Evolutionary conservation across 2,113 vertebrate species (phyloP), one percentile per base, ranked within the genome.

Genomic region (Poecilia latipinna): DNA sequence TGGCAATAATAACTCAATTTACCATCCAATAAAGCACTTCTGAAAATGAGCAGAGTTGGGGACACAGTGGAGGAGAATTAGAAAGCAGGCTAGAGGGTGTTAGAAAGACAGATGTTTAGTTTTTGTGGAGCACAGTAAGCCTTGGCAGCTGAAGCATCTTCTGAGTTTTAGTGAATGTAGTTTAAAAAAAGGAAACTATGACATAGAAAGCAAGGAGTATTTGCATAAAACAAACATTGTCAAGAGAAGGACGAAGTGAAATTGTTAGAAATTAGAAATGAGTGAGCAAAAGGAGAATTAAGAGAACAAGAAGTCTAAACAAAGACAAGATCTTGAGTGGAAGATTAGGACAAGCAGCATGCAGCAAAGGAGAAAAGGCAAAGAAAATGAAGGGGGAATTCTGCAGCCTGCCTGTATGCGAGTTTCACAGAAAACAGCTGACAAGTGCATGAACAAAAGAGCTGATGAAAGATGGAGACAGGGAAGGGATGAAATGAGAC

Each of bases 351-450:
- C 79, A 73, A 73, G 37, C 26, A 15, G 33, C 68, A 37, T 71
- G 63, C 74, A 65, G 28, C 24, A 61, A 29, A 68, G 37, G 69
- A 19, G 19, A 67, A 39, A 54, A 71, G 64, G 7, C 12, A 8
- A 67, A 48, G 61, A 28, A 24, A 33, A 8, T 22, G 8, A 63
- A 60, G 32, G 67, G 7, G 54, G 65, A 31, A n/a, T 51, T 68
- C 48, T 62, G 75, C 8, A 44, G 63, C 67, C 74, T 84, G 62
- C 68, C 74, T 71, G 61, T 61, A 67, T 37, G 62, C 8, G n/a
- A 44, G 74, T 61, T 61, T 61, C 65, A 68, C 29, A 65, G 51
- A 88, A 88, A 88, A 72, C 62, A 86, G 77, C 84, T 88, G 84
- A 88, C 79, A 33, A 73, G 79, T 64, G 82, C 75, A 73, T 73